phyloP scores from a whole-genome alignment of 2,797 vertebrate genomes.

The Limosa lapponica region DNA sequence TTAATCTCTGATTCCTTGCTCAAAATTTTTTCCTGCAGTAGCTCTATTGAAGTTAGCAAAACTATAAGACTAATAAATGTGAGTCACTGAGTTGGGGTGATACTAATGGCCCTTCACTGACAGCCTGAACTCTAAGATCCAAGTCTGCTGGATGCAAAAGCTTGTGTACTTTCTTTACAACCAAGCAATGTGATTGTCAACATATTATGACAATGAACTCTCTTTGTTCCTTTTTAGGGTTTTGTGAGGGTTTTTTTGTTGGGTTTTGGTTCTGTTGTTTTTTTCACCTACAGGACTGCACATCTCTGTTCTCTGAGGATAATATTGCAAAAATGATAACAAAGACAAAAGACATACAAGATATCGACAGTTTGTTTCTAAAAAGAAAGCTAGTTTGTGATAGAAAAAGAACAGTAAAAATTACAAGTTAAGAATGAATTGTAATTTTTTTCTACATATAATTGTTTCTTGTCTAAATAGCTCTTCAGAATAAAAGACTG shows the following conservation, averaged over 20 bases:
- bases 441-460: background rate
- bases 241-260: rapidly evolving
- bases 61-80: background rate
- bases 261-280: background rate
- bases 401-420: background rate
- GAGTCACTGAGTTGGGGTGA: background rate
- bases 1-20: background rate
- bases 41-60: background rate
- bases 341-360: background rate
- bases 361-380: background rate
- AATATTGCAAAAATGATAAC: background rate
- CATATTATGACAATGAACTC: background rate
- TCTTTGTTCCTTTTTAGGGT: background rate
- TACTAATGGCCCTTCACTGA: background rate
- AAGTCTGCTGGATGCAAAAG: background rate
- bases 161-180: background rate
- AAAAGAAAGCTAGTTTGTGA: background rate
- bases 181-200: background rate
- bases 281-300: background rate
- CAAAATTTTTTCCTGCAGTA: background rate
- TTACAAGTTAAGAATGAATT: background rate
- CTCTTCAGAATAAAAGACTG: background rate
- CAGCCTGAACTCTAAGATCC: background rate
- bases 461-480: background rate
- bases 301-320: background rate